Percentiles rank a stretch among this genome's conserved stretches.
Conservation (phyloP, 2,113 vertebrate species). For the Petrocephalus zakoni region DNA sequence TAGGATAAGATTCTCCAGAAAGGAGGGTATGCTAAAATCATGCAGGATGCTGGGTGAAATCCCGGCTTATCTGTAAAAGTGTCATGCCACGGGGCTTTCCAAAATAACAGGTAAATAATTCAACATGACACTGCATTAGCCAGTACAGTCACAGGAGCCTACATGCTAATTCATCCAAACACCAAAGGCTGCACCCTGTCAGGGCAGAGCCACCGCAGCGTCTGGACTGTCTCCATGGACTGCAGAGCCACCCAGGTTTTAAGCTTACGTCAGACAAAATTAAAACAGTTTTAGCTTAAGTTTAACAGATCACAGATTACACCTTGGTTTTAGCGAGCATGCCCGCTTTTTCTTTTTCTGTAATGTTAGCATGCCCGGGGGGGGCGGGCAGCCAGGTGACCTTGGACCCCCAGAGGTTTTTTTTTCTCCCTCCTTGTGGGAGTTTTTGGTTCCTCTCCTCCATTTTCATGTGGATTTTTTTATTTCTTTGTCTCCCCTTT, state of each 20-base stretch:
- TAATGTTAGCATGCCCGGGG: background rate
- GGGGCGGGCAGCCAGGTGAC: background rate
- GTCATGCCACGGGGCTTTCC: background rate
- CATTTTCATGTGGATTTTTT: no score
- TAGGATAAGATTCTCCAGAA: background rate
- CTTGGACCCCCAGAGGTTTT: no score
- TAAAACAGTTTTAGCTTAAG: background rate
- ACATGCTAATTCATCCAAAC: background rate
- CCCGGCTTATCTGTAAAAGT: background rate
- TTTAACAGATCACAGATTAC: background rate
- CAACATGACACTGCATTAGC: background rate
- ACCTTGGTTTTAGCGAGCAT: background rate
- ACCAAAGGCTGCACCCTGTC: background rate
- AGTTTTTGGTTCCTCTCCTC: no score
- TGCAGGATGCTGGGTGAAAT: background rate
- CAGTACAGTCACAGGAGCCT: background rate
- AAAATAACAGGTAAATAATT: background rate
- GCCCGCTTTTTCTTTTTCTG: background rate
- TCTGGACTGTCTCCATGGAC: conserved; percentile 48
- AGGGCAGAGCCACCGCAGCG: background rate
- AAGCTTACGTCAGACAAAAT: background rate
- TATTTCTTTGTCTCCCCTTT: no score
- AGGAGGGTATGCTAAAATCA: background rate
- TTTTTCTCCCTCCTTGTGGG: no score
- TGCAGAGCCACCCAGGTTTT: background rate